These are phyloP conservation scores for Paedocypris sp. DNA, from an alignment of 2,113 vertebrate genomes.

Conservation along the genomic window DNA sequence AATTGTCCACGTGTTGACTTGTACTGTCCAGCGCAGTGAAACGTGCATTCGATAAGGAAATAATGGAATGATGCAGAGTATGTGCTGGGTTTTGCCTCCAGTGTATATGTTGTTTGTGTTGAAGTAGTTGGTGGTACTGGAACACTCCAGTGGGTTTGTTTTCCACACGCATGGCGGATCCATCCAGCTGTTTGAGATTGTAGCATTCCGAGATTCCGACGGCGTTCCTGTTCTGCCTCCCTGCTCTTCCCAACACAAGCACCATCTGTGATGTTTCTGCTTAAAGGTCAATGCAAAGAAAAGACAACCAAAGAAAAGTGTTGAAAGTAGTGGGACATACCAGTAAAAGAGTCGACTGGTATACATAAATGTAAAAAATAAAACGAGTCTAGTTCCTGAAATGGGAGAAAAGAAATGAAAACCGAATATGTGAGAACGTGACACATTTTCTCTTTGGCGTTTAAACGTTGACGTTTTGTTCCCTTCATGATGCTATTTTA, in stretches of 20 bases:
- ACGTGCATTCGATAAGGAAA: background rate
- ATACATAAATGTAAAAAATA: too few relatives aligned
- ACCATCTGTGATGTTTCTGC: background rate
- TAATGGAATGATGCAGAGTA: background rate
- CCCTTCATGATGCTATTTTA: too few relatives aligned
- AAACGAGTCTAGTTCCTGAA: too few relatives aligned
- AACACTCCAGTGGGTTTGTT: slow-evolving; percentile 28
- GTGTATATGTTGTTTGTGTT: slow-evolving; percentile 15
- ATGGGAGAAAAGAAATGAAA: too few relatives aligned
- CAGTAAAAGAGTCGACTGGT: too few relatives aligned
- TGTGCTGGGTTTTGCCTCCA: background rate
- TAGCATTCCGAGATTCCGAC: background rate
- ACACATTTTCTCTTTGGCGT: too few relatives aligned
- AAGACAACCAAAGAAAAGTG: too few relatives aligned
- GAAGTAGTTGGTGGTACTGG: slow-evolving; percentile 34
- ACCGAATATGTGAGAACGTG: too few relatives aligned
- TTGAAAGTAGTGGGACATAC: too few relatives aligned
- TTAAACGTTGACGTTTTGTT: too few relatives aligned
- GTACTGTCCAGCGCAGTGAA: background rate
- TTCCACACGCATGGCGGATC: slow-evolving; percentile 31
- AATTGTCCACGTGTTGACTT: background rate
- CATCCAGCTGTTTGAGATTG: slow-evolving; percentile 30
- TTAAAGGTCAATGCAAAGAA: slow-evolving; percentile 18
- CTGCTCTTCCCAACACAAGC: background rate
- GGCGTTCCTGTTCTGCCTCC: background rate